Percentiles rank a stretch among this genome's conserved stretches.
Evolutionary conservation across 2,113 vertebrate species (phyloP).

Genomic region (Platanista minor): DNA sequence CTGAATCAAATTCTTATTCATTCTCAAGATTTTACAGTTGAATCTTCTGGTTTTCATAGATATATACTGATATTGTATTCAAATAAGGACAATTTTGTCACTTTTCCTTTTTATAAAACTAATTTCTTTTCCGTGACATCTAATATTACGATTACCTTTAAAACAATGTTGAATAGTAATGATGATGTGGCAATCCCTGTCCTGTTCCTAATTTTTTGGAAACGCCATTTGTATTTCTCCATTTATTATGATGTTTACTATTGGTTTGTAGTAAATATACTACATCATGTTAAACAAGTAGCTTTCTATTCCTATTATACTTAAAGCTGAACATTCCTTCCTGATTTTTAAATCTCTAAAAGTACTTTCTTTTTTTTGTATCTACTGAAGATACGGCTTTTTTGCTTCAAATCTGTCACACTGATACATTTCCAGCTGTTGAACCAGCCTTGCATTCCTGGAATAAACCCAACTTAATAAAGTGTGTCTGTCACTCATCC

Average conservation of each 20-base stretch:
- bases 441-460: constrained; percentile 44
- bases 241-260: background rate
- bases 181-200: background rate
- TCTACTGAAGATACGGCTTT: background rate
- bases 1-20: background rate
- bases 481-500: background rate
- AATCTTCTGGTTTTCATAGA: background rate
- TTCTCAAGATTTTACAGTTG: background rate
- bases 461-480: background rate
- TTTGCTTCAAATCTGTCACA: background rate
- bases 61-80: background rate
- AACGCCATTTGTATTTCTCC: background rate
- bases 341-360: background rate
- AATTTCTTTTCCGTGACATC: background rate
- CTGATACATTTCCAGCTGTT: background rate
- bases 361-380: background rate
- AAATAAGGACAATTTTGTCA: background rate
- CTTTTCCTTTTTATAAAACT: background rate
- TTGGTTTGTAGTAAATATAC: background rate
- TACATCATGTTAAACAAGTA: background rate
- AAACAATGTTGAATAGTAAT: background rate
- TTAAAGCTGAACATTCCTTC: background rate
- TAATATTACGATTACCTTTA: background rate
- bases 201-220: background rate
- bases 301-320: background rate